phyloP scores from a whole-genome alignment of 2,797 vertebrate species.

The Smutsia temminckii region DNA sequence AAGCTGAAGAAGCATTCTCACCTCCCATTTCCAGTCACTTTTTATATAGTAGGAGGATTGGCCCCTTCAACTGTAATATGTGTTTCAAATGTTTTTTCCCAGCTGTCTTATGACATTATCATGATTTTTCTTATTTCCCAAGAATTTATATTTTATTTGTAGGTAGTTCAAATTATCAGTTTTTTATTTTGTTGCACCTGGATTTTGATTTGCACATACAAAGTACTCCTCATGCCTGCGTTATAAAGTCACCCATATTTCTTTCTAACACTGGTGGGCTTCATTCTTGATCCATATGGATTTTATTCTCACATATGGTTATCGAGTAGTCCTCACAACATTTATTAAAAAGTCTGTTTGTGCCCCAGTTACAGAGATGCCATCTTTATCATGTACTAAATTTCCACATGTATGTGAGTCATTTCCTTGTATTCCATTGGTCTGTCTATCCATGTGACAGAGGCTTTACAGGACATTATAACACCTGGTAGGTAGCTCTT shows the following conservation, averaged over 20 bases:
- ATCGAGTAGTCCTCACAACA: not conserved
- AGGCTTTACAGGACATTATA: not conserved
- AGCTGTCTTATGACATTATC: not conserved
- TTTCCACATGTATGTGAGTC: not conserved
- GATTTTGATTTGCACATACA: conserved; percentile 27
- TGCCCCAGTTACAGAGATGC: not conserved
- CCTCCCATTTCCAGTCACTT: not conserved
- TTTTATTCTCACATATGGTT: not conserved
- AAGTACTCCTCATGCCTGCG: not conserved
- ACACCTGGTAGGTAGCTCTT: not conserved
- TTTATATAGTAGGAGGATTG: not conserved
- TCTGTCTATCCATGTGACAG: not conserved
- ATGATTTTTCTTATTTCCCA: not conserved
- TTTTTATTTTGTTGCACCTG: not conserved
- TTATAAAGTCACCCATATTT: not conserved
- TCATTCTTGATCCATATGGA: not conserved
- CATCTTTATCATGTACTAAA: not conserved
- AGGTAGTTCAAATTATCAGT: not conserved
- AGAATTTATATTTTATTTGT: not conserved
- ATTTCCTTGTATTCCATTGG: not conserved
- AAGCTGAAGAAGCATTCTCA: not conserved
- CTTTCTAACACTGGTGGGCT: not conserved
- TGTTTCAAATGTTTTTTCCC: not conserved
- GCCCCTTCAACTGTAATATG: not conserved
- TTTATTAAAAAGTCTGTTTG: not conserved